These are phyloP conservation scores for Meloidogyne exigua DNA, from an alignment of 1,140 invertebrate species.

Conservation along the genomic window DNA sequence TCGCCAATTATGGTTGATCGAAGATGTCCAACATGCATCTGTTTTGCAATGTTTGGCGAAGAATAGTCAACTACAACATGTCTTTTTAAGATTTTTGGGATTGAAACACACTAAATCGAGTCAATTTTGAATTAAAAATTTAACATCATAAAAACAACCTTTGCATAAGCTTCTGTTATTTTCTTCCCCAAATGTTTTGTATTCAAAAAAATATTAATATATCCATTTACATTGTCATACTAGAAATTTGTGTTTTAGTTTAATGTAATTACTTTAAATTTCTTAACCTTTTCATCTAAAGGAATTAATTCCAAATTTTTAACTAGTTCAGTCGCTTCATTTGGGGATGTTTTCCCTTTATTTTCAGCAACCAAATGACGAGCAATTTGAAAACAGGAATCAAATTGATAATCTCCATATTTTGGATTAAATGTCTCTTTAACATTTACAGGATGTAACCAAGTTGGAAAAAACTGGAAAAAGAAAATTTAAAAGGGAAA, in stretches of 20 bases:
- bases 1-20: slow-evolving; percentile 94
- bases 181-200: slow-evolving; percentile 71
- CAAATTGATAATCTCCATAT: slow-evolving; percentile 97
- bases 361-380: slow-evolving; percentile 63
- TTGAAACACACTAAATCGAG: slow-evolving; percentile 63
- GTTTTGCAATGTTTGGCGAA: slow-evolving; percentile 98
- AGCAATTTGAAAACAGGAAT: slow-evolving; percentile 84
- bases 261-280: slow-evolving; percentile 72
- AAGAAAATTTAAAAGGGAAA: no score
- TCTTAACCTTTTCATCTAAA: slow-evolving; percentile 78
- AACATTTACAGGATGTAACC: slow-evolving; percentile 39
- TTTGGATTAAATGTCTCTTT: slow-evolving; percentile 53
- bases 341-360: slow-evolving; percentile 71
- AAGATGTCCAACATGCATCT: slow-evolving; percentile 99
- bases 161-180: slow-evolving; percentile 71
- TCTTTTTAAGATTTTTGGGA: slow-evolving; percentile 70
- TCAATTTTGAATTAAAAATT: background rate
- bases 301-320: slow-evolving; percentile 57
- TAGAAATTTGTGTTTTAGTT: no score
- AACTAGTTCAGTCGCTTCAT: slow-evolving; percentile 76
- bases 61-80: slow-evolving; percentile 90
- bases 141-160: slow-evolving; percentile 16
- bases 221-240: slow-evolving; percentile 83
- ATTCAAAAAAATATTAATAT: slow-evolving; percentile 83
- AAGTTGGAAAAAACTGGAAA: slow-evolving; percentile 46